Percentiles rank a stretch among this genome's conserved stretches.
These are phyloP conservation scores for Cephus runcator DNA, from an alignment of 2,888 invertebrate species.

Conservation along the genomic window DNA sequence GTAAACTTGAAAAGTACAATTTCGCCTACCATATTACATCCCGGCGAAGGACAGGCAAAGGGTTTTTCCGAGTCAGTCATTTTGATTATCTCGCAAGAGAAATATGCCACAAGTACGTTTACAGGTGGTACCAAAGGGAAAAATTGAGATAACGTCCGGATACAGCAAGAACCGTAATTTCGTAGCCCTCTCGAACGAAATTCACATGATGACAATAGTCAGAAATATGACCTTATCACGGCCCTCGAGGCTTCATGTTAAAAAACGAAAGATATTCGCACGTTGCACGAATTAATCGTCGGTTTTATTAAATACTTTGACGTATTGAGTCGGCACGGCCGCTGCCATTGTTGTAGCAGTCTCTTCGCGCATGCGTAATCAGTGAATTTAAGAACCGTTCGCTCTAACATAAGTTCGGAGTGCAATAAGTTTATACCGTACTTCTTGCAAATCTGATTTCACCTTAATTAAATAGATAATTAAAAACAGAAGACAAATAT, in stretches of 20 bases:
- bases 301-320: not conserved
- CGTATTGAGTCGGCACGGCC: not conserved
- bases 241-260: not conserved
- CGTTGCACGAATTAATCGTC: not conserved
- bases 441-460: not conserved
- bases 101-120: not conserved
- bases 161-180: not conserved
- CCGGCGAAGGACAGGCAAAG: conserved; percentile 76
- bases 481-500: not conserved
- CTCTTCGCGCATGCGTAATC: not conserved
- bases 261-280: not conserved
- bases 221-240: not conserved
- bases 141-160: not conserved
- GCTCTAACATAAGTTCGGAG: not conserved
- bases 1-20: not conserved
- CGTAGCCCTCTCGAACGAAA: not conserved
- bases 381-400: not conserved
- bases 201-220: not conserved
- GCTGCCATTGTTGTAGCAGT: not conserved
- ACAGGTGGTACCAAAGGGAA: not conserved
- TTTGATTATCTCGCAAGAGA: conserved; percentile 12
- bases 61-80: conserved; percentile 74
- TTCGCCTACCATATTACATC: conserved; percentile 74
- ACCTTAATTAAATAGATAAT: not conserved
- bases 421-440: not conserved